Conservation (phyloP, 2,113 vertebrate genomes). For the Ciconia boyciana region DNA sequence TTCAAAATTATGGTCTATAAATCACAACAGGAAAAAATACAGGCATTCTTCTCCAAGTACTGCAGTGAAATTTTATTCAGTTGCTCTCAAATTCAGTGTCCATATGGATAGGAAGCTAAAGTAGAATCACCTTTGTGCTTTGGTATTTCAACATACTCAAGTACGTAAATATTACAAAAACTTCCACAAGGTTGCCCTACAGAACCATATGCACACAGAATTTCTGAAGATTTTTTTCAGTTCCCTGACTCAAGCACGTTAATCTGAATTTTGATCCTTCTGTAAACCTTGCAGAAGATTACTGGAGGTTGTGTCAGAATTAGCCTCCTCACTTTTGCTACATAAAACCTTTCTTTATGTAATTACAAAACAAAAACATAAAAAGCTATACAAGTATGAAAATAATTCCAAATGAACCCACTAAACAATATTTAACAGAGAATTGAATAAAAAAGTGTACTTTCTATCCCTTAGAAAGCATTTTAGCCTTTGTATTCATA, state of each 20-base stretch:
- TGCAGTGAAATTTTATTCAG: not conserved
- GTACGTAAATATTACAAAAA: not conserved
- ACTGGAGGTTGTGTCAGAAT: not conserved
- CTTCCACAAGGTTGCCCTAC: fast-evolving
- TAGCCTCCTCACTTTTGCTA: not conserved
- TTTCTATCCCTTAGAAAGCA: not conserved
- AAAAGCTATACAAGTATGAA: not conserved
- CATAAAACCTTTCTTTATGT: not conserved
- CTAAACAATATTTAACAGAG: not conserved
- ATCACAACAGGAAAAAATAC: not conserved
- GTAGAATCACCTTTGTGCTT: not conserved
- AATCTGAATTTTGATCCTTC: not conserved
- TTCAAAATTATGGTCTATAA: not conserved
- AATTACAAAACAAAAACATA: not conserved
- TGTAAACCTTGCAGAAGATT: not conserved
- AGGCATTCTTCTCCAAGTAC: not conserved
- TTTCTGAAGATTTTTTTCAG: not conserved
- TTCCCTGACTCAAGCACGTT: not conserved
- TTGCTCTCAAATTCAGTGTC: not conserved
- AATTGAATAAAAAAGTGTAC: not conserved
- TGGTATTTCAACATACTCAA: not conserved
- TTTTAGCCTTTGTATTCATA: not conserved
- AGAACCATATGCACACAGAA: not conserved
- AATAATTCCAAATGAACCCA: not conserved
- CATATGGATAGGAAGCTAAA: not conserved